Evolutionary conservation across 1,140 invertebrate genomes (phyloP).

Genomic region (Neocloeon triangulifer): DNA sequence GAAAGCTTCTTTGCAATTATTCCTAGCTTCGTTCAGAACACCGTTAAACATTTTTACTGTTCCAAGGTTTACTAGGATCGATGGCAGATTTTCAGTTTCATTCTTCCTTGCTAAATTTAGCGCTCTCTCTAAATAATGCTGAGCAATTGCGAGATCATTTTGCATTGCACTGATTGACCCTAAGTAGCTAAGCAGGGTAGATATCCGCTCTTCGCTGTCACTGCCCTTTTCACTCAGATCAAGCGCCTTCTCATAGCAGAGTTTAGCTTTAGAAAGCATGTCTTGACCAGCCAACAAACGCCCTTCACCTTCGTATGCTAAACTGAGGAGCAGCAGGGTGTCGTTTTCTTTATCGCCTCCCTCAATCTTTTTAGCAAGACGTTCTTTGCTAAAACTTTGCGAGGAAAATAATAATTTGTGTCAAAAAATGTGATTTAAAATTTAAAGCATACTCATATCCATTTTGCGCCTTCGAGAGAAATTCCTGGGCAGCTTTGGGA

Average conservation of each 20-base stretch:
- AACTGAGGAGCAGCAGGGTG: slow-evolving; percentile 34
- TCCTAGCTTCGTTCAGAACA: no score
- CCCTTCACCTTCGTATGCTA: slow-evolving; percentile 62
- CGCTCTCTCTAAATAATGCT: slow-evolving; percentile 45
- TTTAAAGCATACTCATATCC: slow-evolving; percentile 57
- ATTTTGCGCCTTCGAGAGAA: slow-evolving; percentile 33
- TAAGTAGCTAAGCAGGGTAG: slow-evolving; percentile 65
- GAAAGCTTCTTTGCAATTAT: no score
- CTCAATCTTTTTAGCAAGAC: slow-evolving; percentile 29
- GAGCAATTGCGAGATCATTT: slow-evolving; percentile 41
- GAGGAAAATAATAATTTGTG: no score
- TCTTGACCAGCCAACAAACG: slow-evolving; percentile 41
- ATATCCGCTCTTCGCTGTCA: slow-evolving; percentile 39
- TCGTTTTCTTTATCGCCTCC: slow-evolving; percentile 26
- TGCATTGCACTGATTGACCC: slow-evolving; percentile 43
- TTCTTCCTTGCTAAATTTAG: slow-evolving; percentile 34
- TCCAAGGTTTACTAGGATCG: no score
- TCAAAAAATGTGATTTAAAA: no score
- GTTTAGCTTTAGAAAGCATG: slow-evolving; percentile 35
- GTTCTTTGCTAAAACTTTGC: no score
- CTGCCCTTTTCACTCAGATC: slow-evolving; percentile 36
- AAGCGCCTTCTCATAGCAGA: slow-evolving; percentile 42
- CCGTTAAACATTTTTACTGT: no score
- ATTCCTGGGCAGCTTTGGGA: neutral
- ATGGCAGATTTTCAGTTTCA: no score